phyloP scores from a whole-genome alignment of 1,140 invertebrate species.

The Bombus pascuorum region DNA sequence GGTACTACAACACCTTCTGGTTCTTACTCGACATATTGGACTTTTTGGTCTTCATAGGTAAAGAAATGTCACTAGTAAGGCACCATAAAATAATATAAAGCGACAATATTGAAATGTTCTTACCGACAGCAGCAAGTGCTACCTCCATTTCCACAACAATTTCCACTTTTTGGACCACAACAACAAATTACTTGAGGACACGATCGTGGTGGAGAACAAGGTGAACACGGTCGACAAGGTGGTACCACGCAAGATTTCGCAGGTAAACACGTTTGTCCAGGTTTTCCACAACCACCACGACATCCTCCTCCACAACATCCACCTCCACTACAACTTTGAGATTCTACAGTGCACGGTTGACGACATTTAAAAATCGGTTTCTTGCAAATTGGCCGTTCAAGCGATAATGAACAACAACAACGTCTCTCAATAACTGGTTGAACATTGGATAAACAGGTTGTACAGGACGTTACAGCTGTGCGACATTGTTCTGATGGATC shows the following conservation, averaged over 20 bases:
- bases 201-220: constrained; percentile 61
- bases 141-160: constrained; percentile 47
- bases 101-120: constrained; percentile 9
- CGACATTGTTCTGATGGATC: constrained; percentile 46
- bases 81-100: not conserved
- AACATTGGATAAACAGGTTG: constrained; percentile 36
- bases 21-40: constrained; percentile 35
- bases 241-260: constrained; percentile 60
- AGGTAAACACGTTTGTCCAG: constrained; percentile 66
- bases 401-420: constrained; percentile 56
- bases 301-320: constrained; percentile 72
- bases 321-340: constrained; percentile 64
- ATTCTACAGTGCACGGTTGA: constrained; percentile 56
- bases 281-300: constrained; percentile 72
- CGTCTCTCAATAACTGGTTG: constrained; percentile 31
- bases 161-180: constrained; percentile 25
- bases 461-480: not conserved
- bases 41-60: constrained; percentile 52
- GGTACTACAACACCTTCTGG: constrained; percentile 36
- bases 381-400: constrained; percentile 54
- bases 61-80: constrained; percentile 37
- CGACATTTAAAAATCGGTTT: constrained; percentile 59
- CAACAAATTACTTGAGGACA: constrained; percentile 61
- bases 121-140: constrained; percentile 58
- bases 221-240: constrained; percentile 57